A percentile compares a stretch with the other conserved stretches of the same genome.
These are phyloP conservation scores for Oasisia sp. DNA, from an alignment of 2,888 invertebrate species.

Conservation along the genomic window DNA sequence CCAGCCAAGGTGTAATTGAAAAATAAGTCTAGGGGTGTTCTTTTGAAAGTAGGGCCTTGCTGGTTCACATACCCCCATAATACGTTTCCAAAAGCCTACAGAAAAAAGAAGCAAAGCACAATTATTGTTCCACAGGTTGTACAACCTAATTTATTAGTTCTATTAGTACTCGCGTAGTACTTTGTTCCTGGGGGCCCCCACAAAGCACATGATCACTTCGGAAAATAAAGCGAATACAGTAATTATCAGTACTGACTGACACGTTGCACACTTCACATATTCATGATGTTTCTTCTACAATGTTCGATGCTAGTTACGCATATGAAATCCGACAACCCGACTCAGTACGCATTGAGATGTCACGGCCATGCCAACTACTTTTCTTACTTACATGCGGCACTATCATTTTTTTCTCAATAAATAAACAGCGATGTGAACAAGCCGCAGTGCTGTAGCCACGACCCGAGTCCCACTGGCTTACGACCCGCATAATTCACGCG, in stretches of 20 bases:
- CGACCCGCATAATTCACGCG: not conserved
- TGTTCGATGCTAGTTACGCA: not conserved
- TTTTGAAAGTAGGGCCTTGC: no score
- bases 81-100: not conserved
- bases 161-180: not conserved
- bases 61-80: no score
- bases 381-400: not conserved
- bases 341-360: not conserved
- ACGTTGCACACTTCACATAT: not conserved
- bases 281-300: not conserved
- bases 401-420: not conserved
- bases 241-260: conserved; percentile 4
- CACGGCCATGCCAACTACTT: not conserved
- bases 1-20: no score
- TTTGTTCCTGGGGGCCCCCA: conserved; percentile 12
- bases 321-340: not conserved
- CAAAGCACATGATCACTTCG: not conserved
- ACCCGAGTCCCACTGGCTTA: not conserved
- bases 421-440: not conserved
- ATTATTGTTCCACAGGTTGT: not conserved
- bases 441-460: not conserved
- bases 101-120: not conserved
- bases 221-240: conserved; percentile 3
- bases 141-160: conserved; percentile 6
- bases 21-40: no score